phyloP scores from a whole-genome alignment of 2,113 vertebrate genomes.

The Ptilorrhoa leucosticta region DNA sequence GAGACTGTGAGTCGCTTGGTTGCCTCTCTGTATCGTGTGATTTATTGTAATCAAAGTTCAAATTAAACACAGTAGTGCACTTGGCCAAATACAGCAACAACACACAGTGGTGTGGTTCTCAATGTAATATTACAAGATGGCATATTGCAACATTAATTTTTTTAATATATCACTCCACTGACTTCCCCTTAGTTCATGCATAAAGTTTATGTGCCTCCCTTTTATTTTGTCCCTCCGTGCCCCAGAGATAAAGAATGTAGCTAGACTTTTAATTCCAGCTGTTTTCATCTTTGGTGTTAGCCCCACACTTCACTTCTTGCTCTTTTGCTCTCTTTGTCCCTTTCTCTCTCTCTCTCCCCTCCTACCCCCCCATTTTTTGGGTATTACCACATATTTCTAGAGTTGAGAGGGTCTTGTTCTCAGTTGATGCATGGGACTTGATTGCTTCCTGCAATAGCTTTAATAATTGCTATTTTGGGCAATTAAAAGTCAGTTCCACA shows the following conservation, averaged over 20 bases:
- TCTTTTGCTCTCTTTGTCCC: not conserved
- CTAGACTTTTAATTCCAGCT: not conserved
- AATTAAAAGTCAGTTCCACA: not conserved
- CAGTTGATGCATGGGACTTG: not conserved
- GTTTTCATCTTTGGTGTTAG: not conserved
- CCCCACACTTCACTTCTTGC: not conserved
- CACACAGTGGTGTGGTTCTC: not conserved
- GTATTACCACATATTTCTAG: not conserved
- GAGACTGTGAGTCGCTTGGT: not conserved
- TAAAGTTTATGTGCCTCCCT: not conserved
- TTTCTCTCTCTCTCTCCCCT: fast-evolving
- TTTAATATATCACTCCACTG: not conserved
- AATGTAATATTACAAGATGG: not conserved
- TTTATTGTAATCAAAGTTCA: not conserved
- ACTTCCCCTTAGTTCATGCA: not conserved
- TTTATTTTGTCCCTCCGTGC: not conserved
- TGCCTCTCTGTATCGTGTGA: not conserved
- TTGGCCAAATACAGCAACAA: not conserved
- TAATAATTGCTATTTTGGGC: not conserved
- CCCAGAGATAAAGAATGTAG: not conserved
- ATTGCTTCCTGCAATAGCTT: not conserved
- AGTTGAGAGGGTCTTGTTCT: not conserved
- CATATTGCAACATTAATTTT: not conserved
- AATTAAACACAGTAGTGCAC: not conserved
- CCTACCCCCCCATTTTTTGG: not conserved